A percentile compares a stretch with the other conserved stretches of the same genome.
phyloP scores from a whole-genome alignment of 2,113 vertebrate species.

The Grammomys dolichurus region DNA sequence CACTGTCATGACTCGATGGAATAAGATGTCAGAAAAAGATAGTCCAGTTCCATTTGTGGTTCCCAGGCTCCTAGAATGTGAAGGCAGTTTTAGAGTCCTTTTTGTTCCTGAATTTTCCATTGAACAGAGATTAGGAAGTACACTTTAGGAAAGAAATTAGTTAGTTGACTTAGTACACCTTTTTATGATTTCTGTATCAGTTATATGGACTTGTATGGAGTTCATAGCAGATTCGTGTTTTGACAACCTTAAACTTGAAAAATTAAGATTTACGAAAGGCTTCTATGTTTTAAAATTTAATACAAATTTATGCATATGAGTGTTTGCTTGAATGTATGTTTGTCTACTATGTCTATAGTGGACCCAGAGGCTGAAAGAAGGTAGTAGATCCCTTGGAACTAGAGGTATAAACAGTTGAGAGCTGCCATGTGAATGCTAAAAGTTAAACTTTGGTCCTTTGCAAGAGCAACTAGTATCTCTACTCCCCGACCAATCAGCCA shows the following conservation, averaged over 20 bases:
- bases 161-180: neutral
- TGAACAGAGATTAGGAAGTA: conserved; percentile 16
- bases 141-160: neutral
- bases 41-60: neutral
- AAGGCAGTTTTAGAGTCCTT: neutral
- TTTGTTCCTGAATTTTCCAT: neutral
- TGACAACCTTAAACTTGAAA: conserved; percentile 15
- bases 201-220: neutral
- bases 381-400: too few species aligned
- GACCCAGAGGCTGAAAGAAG: neutral
- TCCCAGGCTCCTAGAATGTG: neutral
- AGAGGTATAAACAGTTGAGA: neutral
- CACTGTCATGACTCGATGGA: neutral
- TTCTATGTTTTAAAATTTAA: neutral
- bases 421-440: too few species aligned
- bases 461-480: neutral
- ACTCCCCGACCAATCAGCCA: too few species aligned
- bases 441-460: neutral
- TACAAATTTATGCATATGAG: neutral
- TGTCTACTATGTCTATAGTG: neutral
- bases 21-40: neutral
- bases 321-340: neutral
- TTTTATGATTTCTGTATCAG: neutral
- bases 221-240: conserved; percentile 1
- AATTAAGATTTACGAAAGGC: neutral